A percentile compares a stretch with the other conserved stretches of the same genome.
phyloP scores from a whole-genome alignment of 2,113 vertebrate genomes.

The Microtus ochrogaster region DNA sequence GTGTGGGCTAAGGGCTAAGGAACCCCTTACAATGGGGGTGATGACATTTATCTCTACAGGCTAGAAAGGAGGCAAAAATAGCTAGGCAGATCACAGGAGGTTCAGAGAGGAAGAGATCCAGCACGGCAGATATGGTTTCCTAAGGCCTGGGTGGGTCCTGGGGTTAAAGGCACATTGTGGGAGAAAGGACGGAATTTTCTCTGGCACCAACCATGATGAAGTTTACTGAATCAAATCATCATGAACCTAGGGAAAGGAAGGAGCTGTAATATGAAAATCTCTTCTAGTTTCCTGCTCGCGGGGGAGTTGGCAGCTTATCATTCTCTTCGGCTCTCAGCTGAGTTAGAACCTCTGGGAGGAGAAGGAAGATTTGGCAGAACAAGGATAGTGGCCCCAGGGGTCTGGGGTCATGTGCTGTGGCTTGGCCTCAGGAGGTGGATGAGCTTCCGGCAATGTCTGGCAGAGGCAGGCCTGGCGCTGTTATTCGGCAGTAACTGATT shows the following conservation, averaged over 20 bases:
- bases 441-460: slow-evolving; percentile 82
- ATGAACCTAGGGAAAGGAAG: slow-evolving; percentile 49
- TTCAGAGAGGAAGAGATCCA: slow-evolving; percentile 3
- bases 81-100: not conserved
- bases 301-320: slow-evolving; percentile 58
- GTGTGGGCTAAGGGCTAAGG: not conserved
- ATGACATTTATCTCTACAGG: not conserved
- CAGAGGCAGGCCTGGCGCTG: slow-evolving; percentile 54
- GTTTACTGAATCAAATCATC: slow-evolving; percentile 66
- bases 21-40: not conserved
- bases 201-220: slow-evolving; percentile 62
- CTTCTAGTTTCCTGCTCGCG: slow-evolving; percentile 43
- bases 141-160: not conserved
- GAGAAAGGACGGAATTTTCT: slow-evolving; percentile 59
- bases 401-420: not conserved
- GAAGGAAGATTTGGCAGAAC: slow-evolving; percentile 54
- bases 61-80: slow-evolving; percentile 10
- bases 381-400: not conserved
- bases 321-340: slow-evolving; percentile 23
- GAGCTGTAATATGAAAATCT: slow-evolving; percentile 67
- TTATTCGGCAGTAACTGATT: not conserved
- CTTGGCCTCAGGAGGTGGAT: slow-evolving; percentile 78
- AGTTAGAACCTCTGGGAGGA: slow-evolving; percentile 44
- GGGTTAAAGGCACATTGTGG: slow-evolving; percentile 45
- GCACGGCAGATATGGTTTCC: not conserved